Conservation (phyloP, 2,113 vertebrate species). For the Macrotis lagotis region DNA sequence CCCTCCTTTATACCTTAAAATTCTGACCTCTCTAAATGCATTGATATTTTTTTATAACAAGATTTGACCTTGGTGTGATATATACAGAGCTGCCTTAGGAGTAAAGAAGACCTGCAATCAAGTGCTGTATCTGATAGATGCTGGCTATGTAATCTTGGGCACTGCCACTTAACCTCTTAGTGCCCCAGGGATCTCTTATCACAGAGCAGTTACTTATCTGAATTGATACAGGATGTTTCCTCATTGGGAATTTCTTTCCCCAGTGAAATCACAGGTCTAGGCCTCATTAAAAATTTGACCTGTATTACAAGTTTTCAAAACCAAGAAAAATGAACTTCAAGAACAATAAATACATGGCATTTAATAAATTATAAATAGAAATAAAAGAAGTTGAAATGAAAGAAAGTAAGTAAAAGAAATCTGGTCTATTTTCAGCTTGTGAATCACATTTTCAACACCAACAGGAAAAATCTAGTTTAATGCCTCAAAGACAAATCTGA, state of each 20-base stretch:
- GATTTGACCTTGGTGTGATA: not conserved
- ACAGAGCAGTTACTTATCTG: not conserved
- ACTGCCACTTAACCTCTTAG: not conserved
- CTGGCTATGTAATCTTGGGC: not conserved
- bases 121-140: not conserved
- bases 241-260: not conserved
- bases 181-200: not conserved
- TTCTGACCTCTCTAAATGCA: not conserved
- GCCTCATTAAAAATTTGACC: not conserved
- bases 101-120: not conserved
- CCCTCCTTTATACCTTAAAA: not conserved
- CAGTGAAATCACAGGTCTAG: not conserved
- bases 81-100: not conserved
- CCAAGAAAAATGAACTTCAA: not conserved
- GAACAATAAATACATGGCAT: not conserved
- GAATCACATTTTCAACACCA: slow-evolving; percentile 30
- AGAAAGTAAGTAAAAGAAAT: slow-evolving; percentile 22
- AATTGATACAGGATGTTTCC: not conserved
- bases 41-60: not conserved
- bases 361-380: not conserved
- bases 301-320: not conserved
- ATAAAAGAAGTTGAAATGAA: slow-evolving; percentile 6
- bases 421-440: slow-evolving; percentile 4
- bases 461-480: slow-evolving; percentile 25
- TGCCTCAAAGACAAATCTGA: slow-evolving; percentile 3